Evolutionary conservation across 1,140 invertebrate genomes (phyloP).

Genomic region (Drosophila parvula): DNA sequence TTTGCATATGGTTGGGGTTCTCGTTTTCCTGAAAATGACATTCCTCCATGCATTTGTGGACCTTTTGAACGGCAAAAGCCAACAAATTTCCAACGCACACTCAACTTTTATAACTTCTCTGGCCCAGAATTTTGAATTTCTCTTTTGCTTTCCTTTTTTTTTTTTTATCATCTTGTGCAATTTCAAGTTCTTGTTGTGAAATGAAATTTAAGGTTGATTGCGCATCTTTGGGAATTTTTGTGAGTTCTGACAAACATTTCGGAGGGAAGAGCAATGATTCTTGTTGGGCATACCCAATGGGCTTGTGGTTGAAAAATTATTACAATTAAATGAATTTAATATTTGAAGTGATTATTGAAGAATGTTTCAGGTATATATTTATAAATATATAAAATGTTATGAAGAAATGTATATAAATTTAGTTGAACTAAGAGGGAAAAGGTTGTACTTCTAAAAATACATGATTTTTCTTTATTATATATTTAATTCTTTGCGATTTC

Average conservation of each 20-base stretch:
- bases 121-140: neutral
- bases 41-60: constrained; percentile 25
- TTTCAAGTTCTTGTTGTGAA: neutral
- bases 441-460: too few relatives aligned
- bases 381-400: neutral
- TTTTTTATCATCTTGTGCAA: neutral
- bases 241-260: neutral
- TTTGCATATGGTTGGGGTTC: constrained; percentile 59
- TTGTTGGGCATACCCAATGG: neutral
- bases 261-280: neutral
- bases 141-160: neutral
- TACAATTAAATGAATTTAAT: neutral
- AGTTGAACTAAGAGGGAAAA: too few relatives aligned
- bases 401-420: too few relatives aligned
- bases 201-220: constrained; percentile 6
- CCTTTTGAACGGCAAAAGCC: constrained; percentile 23
- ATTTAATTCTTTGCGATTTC: too few relatives aligned
- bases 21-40: constrained; percentile 19
- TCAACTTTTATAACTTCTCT: neutral
- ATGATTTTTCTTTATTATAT: too few relatives aligned
- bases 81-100: constrained; percentile 8
- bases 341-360: neutral
- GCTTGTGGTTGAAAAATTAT: neutral
- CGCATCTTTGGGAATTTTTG: neutral
- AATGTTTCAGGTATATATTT: neutral